Evolutionary conservation across 2,888 invertebrate species (phyloP).

Genomic region (Megalurothrips usitatus): DNA sequence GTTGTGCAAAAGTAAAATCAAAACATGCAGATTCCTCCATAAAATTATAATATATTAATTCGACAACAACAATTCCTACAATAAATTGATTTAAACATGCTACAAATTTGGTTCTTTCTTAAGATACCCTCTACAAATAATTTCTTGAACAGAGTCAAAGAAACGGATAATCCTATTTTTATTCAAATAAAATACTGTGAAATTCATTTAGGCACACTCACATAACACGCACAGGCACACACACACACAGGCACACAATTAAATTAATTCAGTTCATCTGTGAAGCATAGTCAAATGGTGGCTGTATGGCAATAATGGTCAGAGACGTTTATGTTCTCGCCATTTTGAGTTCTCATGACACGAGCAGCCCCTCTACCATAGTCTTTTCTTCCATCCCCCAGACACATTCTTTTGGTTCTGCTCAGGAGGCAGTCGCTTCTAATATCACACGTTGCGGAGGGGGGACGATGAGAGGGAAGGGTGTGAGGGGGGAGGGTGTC

Average conservation of each 20-base stretch:
- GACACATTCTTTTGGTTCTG: neutral
- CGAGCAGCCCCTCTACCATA: neutral
- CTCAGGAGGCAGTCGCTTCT: neutral
- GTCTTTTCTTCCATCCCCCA: neutral
- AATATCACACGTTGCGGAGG: neutral
- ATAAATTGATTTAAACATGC: neutral
- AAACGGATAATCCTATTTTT: neutral
- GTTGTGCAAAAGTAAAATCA: neutral
- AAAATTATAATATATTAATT: neutral
- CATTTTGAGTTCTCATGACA: neutral
- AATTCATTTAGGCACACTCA: neutral
- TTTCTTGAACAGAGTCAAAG: too few relatives aligned
- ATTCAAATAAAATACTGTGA: neutral
- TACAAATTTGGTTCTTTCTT: neutral
- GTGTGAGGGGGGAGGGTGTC: neutral
- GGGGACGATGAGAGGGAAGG: neutral
- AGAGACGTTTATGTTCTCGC: too few relatives aligned
- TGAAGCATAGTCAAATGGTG: neutral
- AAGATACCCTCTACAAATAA: too few relatives aligned
- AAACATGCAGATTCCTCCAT: neutral
- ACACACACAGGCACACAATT: neutral
- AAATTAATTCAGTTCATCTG: constrained; percentile 19
- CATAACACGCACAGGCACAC: neutral
- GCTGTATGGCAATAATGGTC: too few relatives aligned
- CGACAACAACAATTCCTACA: neutral